Percentiles rank a stretch among this genome's conserved stretches.
phyloP scores from a whole-genome alignment of 2,797 vertebrate species.

The Sebastes hubbsi region DNA sequence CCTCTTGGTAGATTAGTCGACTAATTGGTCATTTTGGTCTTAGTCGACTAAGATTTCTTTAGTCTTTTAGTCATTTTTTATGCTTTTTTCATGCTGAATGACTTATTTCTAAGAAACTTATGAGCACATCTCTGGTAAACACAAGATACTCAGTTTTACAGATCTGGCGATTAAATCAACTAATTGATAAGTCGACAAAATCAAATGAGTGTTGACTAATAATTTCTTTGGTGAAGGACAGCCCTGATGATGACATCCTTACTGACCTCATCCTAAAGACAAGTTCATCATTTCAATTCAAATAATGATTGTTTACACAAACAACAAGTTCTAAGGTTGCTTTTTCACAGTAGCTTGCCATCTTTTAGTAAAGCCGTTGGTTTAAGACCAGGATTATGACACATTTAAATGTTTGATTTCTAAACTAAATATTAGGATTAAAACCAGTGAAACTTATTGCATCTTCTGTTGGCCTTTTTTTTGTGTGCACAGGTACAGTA shows the following conservation, averaged over 20 bases:
- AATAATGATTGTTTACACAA: not conserved
- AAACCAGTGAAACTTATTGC: not conserved
- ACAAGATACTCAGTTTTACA: no score
- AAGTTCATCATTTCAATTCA: not conserved
- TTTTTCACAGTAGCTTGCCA: not conserved
- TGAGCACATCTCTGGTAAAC: no score
- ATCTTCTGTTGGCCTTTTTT: not conserved
- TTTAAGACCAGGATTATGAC: not conserved
- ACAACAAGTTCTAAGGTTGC: not conserved
- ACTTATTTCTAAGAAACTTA: no score
- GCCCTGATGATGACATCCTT: not conserved
- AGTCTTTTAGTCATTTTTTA: no score
- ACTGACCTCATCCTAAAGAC: not conserved
- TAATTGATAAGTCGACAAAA: accelerated
- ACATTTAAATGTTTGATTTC: not conserved
- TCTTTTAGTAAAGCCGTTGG: not conserved
- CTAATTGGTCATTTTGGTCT: no score
- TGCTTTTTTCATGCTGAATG: no score
- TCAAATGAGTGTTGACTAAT: accelerated
- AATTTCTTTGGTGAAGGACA: no score
- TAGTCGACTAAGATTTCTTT: no score
- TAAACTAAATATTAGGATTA: not conserved
- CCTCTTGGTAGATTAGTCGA: no score
- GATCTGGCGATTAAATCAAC: no score
- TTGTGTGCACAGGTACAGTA: not conserved